A percentile compares a stretch with the other conserved stretches of the same genome.
These are phyloP conservation scores for Notothenia coriiceps DNA, from an alignment of 2,113 vertebrate species.

Conservation along the genomic window DNA sequence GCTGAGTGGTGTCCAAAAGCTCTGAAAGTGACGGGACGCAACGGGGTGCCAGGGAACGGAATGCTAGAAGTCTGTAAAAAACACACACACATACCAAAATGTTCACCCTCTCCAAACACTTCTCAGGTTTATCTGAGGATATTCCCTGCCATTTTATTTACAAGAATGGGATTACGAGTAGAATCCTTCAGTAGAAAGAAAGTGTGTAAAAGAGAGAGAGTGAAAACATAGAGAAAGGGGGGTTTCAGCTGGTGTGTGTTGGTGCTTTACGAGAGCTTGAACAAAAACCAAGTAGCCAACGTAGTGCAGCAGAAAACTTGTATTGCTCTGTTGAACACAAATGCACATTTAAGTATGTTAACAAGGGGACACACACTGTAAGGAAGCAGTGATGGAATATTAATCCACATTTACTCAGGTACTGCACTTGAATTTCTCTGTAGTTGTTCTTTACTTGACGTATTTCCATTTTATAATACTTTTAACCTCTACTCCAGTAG, in stretches of 20 bases:
- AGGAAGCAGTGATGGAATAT: no score
- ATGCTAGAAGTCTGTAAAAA: constrained; percentile 53
- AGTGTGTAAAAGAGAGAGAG: background rate
- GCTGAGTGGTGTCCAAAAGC: constrained; percentile 3
- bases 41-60: constrained; percentile 51
- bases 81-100: constrained; percentile 17
- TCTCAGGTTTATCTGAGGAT: background rate
- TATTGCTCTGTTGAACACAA: background rate
- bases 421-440: no score
- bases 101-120: constrained; percentile 5
- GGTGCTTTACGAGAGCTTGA: constrained; percentile 1
- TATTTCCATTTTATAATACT: no score
- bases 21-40: constrained; percentile 37
- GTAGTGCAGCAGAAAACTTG: background rate
- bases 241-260: background rate
- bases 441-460: no score
- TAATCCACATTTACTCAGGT: no score
- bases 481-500: no score
- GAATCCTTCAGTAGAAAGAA: constrained; percentile 7
- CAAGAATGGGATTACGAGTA: background rate
- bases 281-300: constrained; percentile 13
- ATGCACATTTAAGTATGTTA: background rate
- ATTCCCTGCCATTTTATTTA: constrained; percentile 12
- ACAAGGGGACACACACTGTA: background rate
- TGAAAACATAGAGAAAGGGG: background rate